These are phyloP conservation scores for Triops cancriformis DNA, from an alignment of 1,140 invertebrate species.

Conservation along the genomic window DNA sequence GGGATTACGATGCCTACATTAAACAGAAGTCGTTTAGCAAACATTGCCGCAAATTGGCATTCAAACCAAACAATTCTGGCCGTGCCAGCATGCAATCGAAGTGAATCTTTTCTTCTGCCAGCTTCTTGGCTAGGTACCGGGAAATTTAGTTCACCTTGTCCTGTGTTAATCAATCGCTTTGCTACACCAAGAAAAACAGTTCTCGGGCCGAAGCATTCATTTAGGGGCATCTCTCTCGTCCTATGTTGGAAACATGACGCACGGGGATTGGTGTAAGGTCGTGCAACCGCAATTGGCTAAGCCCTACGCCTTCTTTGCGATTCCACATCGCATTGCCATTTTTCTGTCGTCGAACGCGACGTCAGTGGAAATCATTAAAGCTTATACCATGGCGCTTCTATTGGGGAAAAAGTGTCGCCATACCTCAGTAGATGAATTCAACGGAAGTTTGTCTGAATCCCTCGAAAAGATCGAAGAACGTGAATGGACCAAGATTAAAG, in stretches of 20 bases:
- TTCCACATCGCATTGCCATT: neutral
- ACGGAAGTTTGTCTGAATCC: neutral
- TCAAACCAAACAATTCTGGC: constrained; percentile 41
- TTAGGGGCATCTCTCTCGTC: neutral
- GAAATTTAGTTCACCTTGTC: neutral
- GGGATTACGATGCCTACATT: constrained; percentile 63
- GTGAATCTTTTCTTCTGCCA: constrained; percentile 42
- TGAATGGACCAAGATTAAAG: neutral
- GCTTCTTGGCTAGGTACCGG: neutral
- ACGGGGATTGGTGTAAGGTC: neutral
- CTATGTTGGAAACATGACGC: neutral
- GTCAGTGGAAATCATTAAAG: neutral
- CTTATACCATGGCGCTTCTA: neutral
- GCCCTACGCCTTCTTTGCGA: neutral
- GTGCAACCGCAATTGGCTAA: neutral
- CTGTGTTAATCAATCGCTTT: neutral
- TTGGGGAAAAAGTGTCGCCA: neutral
- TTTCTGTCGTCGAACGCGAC: neutral
- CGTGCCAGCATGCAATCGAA: constrained; percentile 46
- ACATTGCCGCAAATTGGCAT: constrained; percentile 55
- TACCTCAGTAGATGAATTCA: neutral
- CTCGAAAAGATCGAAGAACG: neutral
- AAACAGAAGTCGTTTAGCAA: constrained; percentile 64
- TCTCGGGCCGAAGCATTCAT: neutral
- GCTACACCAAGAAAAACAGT: neutral